Evolutionary conservation across 2,888 invertebrate genomes (phyloP), one percentile per base, ranked within the genome.

Genomic region (Sphinx pinastri): DNA sequence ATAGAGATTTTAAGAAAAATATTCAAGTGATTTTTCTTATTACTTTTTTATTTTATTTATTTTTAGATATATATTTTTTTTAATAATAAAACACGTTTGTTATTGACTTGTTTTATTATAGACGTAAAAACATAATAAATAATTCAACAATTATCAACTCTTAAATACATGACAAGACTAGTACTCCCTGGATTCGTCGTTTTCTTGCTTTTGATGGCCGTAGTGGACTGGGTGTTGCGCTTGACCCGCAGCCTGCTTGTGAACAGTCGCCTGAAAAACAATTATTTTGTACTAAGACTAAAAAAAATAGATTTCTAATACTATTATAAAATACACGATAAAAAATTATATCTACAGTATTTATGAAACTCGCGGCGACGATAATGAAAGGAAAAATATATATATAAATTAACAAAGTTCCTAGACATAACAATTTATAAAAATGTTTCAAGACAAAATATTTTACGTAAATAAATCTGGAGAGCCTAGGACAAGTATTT

Each of bases 1-100:
- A 95, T 97, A 80, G 97, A 98, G 76, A 90, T 94, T 69, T 72
- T 95, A 11, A 81, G 94, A 66, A 90, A 92, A 68, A 91, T 88
- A 49, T 80, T 85, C 66, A 76, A 78, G 7, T 81, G 68, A 80
- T 70, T 72, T 58, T 54, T 80, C 79, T 78, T 69, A 76, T 57
- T 70, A 4, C 13, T 52, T 68, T 59, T 68, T 5, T 11, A 63
- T 7, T 69, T 60, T 59, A 25, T 38, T 38, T 38, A 8, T 58
- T 49, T 67, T 8, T 55, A 66, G 13, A 3, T 67, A 19, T 51
- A 47, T n/a, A 45, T 58, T 31, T 16, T 55, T 51, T 70, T 55
- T 13, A 16, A 68, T 57, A 67, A 59, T 59, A 67, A 25, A 25
- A 67, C 38, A 58, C 55, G 49, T 67, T n/a, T 57, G 47, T 63